phyloP scores from a whole-genome alignment of 1,140 invertebrate genomes.

The Drosophila quadrilineata region DNA sequence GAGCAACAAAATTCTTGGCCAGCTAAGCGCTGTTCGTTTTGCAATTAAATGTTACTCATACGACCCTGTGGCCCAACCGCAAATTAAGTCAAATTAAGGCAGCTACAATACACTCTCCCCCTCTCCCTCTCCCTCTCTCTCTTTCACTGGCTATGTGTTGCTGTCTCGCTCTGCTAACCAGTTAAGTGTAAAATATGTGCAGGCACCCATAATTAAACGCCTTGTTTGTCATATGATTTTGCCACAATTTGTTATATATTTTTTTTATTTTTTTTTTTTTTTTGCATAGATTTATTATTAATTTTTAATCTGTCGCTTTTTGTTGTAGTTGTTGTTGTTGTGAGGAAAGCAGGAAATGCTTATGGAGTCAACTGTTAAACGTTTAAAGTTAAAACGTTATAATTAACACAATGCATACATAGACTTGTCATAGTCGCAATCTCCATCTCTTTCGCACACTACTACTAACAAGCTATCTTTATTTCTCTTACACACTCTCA shows the following conservation, averaged over 20 bases:
- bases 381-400: constrained; percentile 59
- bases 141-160: too few relatives aligned
- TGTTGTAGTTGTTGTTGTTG: too few relatives aligned
- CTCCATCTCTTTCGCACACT: background rate
- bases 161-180: too few relatives aligned
- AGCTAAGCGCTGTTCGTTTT: constrained; percentile 40
- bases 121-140: too few relatives aligned
- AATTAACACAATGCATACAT: constrained; percentile 71
- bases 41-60: constrained; percentile 78
- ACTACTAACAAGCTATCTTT: too few relatives aligned
- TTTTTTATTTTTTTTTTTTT: constrained; percentile 72
- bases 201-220: constrained; percentile 58
- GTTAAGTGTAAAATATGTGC: too few relatives aligned
- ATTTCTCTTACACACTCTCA: too few relatives aligned
- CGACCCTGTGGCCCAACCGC: constrained; percentile 72
- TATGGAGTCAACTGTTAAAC: constrained; percentile 44
- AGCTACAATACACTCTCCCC: too few relatives aligned
- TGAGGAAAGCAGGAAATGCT: constrained; percentile 71
- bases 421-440: constrained; percentile 51
- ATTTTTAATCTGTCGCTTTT: constrained; percentile 16
- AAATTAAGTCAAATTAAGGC: constrained; percentile 70
- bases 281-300: constrained; percentile 73
- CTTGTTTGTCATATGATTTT: too few relatives aligned
- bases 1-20: constrained; percentile 68
- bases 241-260: constrained; percentile 61